Base-by-base conservation (phyloP, 2,888 invertebrate species). In the Melanostoma scalare region DNA sequence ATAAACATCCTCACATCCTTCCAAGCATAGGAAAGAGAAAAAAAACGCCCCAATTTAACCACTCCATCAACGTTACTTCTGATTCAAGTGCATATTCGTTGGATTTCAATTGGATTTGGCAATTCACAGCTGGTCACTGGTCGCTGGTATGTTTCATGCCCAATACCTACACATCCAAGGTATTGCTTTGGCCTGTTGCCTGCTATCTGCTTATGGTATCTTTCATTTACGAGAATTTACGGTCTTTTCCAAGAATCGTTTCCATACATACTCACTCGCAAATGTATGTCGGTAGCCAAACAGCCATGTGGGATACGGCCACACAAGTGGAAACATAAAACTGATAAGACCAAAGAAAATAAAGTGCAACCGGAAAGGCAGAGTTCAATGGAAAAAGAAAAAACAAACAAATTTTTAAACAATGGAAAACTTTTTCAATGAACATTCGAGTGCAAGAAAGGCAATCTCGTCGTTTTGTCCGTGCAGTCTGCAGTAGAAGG, bases 81-180 rank as follows among this genome's bases (percentile, higher is more conserved):
- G 73, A 36, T 69, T 76, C 69, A 55, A 76, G 69, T 69, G 40
- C 76, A 76, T 55, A 76, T 58, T 53, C 61, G 36, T 61, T 55
- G 20, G 48, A 75, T 69, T 20, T 68, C 61, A 68, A 75, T 75
- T 75, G 68, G 75, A 67, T 53, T 73, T 60, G 56, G 52, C 30
- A 52, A 56, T 50, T 42, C 56, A 56, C 55, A 75, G 61, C 53
- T 74, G 55, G 78, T 53, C 53, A 67, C 40, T 78, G 46, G 20
- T 20, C n/a, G n/a, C n/a, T n/a, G n/a, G n/a, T n/a, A n/a, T n/a
- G n/a, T n/a, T n/a, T n/a, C n/a, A n/a, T 20, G 20, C 20, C 20
- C 20, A 20, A 20, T 20, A 20, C 20, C 20, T 20, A 38, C 48
- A 20, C 38, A 8, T 20, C 8, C 2, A 9, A 35, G 4, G 35